Evolutionary conservation across 2,888 invertebrate genomes (phyloP), one percentile per base, ranked within the genome.

Genomic region (Syrphus vitripennis): DNA sequence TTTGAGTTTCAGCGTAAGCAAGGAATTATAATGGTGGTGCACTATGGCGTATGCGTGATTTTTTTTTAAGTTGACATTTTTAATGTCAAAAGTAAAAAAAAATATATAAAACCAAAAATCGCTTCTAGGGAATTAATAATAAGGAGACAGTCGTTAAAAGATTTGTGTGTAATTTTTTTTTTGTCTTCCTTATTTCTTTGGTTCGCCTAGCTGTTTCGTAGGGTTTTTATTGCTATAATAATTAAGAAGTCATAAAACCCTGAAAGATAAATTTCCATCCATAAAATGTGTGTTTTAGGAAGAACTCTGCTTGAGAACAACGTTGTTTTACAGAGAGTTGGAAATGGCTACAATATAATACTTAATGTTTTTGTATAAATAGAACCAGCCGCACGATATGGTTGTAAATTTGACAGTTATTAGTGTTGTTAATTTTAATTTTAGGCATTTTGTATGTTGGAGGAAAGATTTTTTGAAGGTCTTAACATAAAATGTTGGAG

Each of bases 171-270:
- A n/a, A n/a, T 61, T 3, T 16, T 29, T 55, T 29, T 16, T 16
- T 53, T 53, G 4, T 29, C 19, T 26, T n/a, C 9, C 34, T 55
- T n/a, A n/a, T n/a, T 14, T 37, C 6, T 48, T n/a, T 12, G 55
- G 24, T 67, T 9, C 10, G 45, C 19, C 24, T 70, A 6, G 3
- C 24, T 14, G 50, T 40, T 48, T 29, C 57, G n/a, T 57, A 29
- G 21, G 29, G 37, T 55, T 84, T 81, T 84, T 84, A 83, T 83
- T 42, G 70, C 63, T 3, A 45, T 65, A 80, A 83, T 75, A 80
- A 80, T 83, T 83, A 84, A 81, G 83, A 76, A 80, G 71, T 76
- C 83, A 70, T 84, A 76, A 84, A 81, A 48, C 48, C 48, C n/a
- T 12, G 21, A 37, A 12, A 80, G 65, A 81, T 84, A 81, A 70